Percentiles rank a stretch among this genome's conserved stretches.
These are phyloP conservation scores for Pelobates cultripes DNA, from an alignment of 2,797 vertebrate species.

Conservation along the genomic window DNA sequence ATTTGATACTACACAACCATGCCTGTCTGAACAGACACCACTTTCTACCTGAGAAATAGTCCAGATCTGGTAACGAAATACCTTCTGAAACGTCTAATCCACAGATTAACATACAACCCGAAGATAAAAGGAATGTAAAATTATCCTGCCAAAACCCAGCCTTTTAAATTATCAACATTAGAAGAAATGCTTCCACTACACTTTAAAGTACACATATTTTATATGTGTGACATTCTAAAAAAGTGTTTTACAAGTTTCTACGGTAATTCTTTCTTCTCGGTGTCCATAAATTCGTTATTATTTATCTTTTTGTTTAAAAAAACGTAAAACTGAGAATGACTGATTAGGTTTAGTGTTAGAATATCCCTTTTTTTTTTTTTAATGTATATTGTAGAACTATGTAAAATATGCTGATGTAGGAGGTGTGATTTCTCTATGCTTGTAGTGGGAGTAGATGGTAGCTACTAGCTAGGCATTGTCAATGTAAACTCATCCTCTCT, in stretches of 20 bases:
- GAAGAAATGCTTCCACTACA: slow-evolving; percentile 15
- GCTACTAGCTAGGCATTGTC: too few species aligned
- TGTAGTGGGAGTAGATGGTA: too few species aligned
- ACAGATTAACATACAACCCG: neutral
- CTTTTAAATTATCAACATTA: slow-evolving; percentile 5
- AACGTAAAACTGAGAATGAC: neutral
- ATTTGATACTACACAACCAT: neutral
- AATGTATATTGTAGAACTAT: too few species aligned
- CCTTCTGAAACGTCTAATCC: slow-evolving; percentile 18
- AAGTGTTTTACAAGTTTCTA: neutral
- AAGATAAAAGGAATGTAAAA: slow-evolving; percentile 7
- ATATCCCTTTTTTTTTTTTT: neutral
- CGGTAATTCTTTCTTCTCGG: neutral
- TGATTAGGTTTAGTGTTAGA: slow-evolving; percentile 8
- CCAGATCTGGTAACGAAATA: slow-evolving; percentile 1
- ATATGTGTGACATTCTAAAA: neutral
- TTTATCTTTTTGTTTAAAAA: neutral
- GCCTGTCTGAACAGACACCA: neutral
- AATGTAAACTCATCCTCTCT: too few species aligned
- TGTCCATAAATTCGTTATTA: neutral
- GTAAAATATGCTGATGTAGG: too few species aligned
- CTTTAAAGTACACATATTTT: slow-evolving; percentile 20
- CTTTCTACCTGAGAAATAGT: neutral
- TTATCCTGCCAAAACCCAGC: slow-evolving; percentile 2
- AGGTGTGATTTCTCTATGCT: too few species aligned